Evolutionary conservation across 2,888 invertebrate species (phyloP).

Genomic region (Hemicrepidius hirtus): DNA sequence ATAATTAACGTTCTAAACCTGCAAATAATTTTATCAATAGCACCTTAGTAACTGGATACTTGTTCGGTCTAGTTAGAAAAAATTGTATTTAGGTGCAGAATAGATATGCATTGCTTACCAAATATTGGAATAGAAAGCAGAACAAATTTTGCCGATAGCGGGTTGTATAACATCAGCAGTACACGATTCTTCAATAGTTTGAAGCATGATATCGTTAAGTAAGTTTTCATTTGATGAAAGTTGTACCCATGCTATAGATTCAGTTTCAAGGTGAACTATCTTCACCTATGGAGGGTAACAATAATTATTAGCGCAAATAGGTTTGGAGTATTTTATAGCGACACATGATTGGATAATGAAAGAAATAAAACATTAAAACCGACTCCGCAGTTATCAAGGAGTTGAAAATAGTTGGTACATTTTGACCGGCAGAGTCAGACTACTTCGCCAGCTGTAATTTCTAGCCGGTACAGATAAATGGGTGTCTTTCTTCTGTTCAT

Average conservation of each 20-base stretch:
- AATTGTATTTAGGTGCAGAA: too few species aligned
- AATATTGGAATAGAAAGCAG: slow-evolving; percentile 55
- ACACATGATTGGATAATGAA: too few species aligned
- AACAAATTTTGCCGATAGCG: slow-evolving; percentile 52
- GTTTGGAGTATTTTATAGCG: too few species aligned
- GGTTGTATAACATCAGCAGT: slow-evolving; percentile 41
- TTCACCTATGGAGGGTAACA: slow-evolving; percentile 52
- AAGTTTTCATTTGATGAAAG: slow-evolving; percentile 43
- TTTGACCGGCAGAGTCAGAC: too few species aligned
- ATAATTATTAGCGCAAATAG: too few species aligned
- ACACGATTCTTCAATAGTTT: slow-evolving; percentile 7
- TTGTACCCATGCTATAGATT: slow-evolving; percentile 57
- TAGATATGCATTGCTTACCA: slow-evolving; percentile 56
- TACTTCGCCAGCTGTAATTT: too few species aligned
- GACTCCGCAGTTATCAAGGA: too few species aligned
- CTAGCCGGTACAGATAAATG: too few species aligned
- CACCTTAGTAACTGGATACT: background rate
- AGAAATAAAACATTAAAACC: too few species aligned
- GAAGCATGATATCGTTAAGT: slow-evolving; percentile 39
- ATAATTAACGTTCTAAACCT: slow-evolving; percentile 62
- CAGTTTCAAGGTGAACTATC: slow-evolving; percentile 55
- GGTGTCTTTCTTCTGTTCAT: too few species aligned
- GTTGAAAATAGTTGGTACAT: too few species aligned
- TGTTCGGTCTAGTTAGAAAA: background rate
- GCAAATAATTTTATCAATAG: slow-evolving; percentile 1